Evolutionary conservation across 2,888 invertebrate genomes (phyloP).

Genomic region (Flexamia atlantica): DNA sequence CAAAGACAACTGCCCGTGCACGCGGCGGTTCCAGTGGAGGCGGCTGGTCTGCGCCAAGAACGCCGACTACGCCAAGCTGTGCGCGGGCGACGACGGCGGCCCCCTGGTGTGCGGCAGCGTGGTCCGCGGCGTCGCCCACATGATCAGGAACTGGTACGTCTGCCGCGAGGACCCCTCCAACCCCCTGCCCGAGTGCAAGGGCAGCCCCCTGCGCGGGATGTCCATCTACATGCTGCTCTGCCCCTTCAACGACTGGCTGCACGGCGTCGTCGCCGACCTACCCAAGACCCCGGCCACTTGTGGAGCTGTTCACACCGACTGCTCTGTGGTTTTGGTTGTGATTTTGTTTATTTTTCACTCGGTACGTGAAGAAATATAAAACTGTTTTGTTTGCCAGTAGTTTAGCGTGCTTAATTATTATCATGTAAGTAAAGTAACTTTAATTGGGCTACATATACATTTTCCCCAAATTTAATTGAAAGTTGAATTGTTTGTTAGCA

Average conservation of each 20-base stretch:
- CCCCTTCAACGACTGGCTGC: constrained; percentile 47
- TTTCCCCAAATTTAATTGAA: too few species aligned
- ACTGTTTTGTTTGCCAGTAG: too few species aligned
- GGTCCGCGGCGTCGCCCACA: constrained; percentile 30
- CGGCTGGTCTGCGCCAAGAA: constrained; percentile 32
- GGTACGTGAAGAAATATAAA: too few species aligned
- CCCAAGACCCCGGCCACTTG: not conserved
- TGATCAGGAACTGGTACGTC: constrained; percentile 1
- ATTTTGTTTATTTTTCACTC: too few species aligned
- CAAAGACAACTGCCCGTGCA: not conserved
- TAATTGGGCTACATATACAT: too few species aligned
- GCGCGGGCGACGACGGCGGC: constrained; percentile 40
- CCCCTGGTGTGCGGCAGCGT: constrained; percentile 24
- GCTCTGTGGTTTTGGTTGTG: too few species aligned
- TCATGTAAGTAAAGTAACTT: too few species aligned
- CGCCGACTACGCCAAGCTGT: not conserved
- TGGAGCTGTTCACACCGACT: not conserved
- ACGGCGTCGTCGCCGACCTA: not conserved
- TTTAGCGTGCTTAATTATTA: too few species aligned
- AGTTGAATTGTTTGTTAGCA: too few species aligned
- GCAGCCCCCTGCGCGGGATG: not conserved
- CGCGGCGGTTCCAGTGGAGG: constrained; percentile 14
- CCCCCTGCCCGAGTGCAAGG: not conserved
- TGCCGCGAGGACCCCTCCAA: not conserved
- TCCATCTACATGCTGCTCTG: constrained; percentile 34